Evolutionary conservation across 2,797 vertebrate species (phyloP).

Genomic region (Silurus aristotelis): DNA sequence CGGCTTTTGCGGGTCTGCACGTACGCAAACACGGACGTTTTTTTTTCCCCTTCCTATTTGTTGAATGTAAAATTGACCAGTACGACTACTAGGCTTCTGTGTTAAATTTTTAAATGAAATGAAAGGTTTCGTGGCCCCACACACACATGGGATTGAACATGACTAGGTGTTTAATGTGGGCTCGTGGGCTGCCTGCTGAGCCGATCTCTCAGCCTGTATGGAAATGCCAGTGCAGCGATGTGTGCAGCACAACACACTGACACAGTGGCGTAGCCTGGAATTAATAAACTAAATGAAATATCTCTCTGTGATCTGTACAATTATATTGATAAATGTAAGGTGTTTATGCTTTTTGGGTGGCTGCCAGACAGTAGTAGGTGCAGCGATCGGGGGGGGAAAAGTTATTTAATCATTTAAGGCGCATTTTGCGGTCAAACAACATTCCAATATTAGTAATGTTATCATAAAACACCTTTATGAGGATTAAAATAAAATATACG

Average conservation of each 20-base stretch:
- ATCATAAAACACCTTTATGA: constrained; percentile 1
- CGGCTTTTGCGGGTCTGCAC: constrained; percentile 6
- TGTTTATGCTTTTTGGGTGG: not conserved
- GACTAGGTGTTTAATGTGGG: constrained; percentile 40
- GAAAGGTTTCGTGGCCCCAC: not conserved
- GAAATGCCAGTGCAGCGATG: constrained; percentile 28
- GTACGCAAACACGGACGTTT: constrained; percentile 35
- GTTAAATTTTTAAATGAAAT: constrained; percentile 45
- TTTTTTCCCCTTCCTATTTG: constrained; percentile 41
- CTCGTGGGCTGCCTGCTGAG: constrained; percentile 13
- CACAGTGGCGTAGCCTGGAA: constrained; percentile 2
- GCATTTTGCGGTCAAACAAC: not conserved
- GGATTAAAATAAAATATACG: not conserved
- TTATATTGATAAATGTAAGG: constrained; percentile 3
- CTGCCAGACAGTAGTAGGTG: constrained; percentile 4
- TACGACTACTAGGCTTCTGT: not conserved
- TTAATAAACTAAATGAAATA: constrained; percentile 19
- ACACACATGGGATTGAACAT: constrained; percentile 32
- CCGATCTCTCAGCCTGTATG: constrained; percentile 24
- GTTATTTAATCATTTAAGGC: not conserved
- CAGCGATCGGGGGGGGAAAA: not conserved
- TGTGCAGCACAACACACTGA: constrained; percentile 22
- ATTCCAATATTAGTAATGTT: not conserved
- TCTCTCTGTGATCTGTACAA: constrained; percentile 1
- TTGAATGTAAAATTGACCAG: constrained; percentile 47